Percentiles rank a stretch among this genome's conserved stretches.
These are phyloP conservation scores for Hydropsyche betteni DNA, from an alignment of 2,888 invertebrate genomes.

Conservation along the genomic window DNA sequence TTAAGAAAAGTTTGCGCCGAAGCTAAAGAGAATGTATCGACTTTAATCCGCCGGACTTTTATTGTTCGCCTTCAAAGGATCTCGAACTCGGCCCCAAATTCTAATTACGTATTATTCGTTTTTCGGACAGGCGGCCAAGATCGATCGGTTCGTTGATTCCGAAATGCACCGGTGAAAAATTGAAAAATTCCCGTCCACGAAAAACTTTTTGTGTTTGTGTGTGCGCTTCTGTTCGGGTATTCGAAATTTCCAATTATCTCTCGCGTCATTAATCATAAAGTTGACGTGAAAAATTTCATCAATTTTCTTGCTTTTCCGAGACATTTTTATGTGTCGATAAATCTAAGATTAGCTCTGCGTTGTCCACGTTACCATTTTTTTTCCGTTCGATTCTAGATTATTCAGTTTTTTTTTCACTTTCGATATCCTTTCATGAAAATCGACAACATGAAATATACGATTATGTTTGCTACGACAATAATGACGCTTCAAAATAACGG, in stretches of 20 bases:
- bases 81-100: too few species aligned
- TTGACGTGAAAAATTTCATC: conserved; percentile 32
- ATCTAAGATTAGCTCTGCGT: conserved; percentile 21
- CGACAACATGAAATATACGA: conserved; percentile 3
- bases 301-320: conserved; percentile 27
- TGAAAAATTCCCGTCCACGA: not conserved
- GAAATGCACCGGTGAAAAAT: not conserved
- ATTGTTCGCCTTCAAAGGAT: too few species aligned
- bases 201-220: not conserved
- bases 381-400: too few species aligned
- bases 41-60: too few species aligned
- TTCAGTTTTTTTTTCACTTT: too few species aligned
- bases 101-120: too few species aligned
- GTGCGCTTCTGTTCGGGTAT: not conserved
- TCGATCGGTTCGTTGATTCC: too few species aligned
- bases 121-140: too few species aligned
- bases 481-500: not conserved
- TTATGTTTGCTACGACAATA: not conserved
- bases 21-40: too few species aligned
- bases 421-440: too few species aligned
- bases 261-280: conserved; percentile 21
- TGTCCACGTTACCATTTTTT: not conserved
- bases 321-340: conserved; percentile 32
- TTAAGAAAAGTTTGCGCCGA: too few species aligned
- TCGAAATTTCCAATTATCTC: conserved; percentile 31